phyloP scores from a whole-genome alignment of 1,140 invertebrate genomes.

The Cepaea nemoralis region DNA sequence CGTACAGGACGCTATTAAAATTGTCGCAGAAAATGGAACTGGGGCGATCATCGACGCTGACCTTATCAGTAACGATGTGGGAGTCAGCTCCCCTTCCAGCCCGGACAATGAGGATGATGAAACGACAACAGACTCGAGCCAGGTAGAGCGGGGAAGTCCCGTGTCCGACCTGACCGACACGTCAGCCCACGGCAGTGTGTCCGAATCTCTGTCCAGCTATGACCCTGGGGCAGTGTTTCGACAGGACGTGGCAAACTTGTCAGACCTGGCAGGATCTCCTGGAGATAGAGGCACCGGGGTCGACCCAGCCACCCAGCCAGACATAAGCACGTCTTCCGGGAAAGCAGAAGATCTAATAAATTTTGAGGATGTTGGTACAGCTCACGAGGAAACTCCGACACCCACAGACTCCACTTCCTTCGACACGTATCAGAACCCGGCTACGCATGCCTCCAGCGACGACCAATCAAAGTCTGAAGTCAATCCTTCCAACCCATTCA shows the following conservation, averaged over 20 bases:
- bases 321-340: no score
- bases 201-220: conserved; percentile 34
- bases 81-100: conserved; percentile 12
- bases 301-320: neutral
- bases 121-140: conserved; percentile 25
- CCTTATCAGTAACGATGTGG: neutral
- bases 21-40: conserved; percentile 47
- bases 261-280: neutral
- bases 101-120: conserved; percentile 16
- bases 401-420: neutral
- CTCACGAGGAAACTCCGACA: neutral
- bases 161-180: conserved; percentile 23
- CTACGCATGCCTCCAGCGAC: neutral
- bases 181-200: conserved; percentile 20
- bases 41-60: neutral
- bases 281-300: neutral
- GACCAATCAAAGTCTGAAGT: neutral
- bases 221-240: conserved; percentile 24
- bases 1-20: conserved; percentile 50
- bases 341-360: neutral
- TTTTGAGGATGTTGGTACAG: neutral
- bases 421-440: neutral
- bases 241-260: conserved; percentile 20
- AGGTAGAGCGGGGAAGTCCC: conserved; percentile 25
- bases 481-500: neutral